These are phyloP conservation scores for Cacoxenus indagator DNA, from an alignment of 2,888 invertebrate genomes.

Conservation along the genomic window DNA sequence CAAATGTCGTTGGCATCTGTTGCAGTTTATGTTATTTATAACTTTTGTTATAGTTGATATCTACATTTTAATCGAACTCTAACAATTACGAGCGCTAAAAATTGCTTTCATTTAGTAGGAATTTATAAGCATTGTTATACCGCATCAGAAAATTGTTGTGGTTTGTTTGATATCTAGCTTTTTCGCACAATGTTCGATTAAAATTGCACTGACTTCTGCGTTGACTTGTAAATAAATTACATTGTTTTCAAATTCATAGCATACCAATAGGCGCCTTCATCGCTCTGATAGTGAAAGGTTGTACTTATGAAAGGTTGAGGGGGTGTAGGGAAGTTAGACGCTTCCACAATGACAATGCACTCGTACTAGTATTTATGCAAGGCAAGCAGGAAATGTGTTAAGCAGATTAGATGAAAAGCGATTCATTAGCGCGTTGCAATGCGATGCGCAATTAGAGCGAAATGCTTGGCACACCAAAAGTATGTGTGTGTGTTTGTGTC, in stretches of 20 bases:
- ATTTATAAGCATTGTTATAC: conserved; percentile 55
- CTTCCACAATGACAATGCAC: not conserved
- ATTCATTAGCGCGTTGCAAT: conserved; percentile 17
- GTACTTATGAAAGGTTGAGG: not conserved
- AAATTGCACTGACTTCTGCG: conserved; percentile 16
- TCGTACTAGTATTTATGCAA: conserved; percentile 18
- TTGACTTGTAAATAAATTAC: conserved; percentile 33
- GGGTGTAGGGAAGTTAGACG: not conserved
- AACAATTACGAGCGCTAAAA: conserved; percentile 65
- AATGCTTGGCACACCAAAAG: conserved; percentile 7
- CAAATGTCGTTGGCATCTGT: conserved; percentile 51
- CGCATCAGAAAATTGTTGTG: conserved; percentile 33
- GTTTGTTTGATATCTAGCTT: not conserved
- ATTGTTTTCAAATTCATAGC: conserved; percentile 36
- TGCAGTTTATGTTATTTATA: too few species aligned
- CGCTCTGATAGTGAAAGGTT: conserved; percentile 1
- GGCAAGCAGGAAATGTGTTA: conserved; percentile 22
- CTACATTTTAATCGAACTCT: conserved; percentile 59
- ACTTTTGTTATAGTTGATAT: conserved; percentile 4
- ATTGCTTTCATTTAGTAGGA: conserved; percentile 64
- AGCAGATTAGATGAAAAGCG: conserved; percentile 23
- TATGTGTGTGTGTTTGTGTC: too few species aligned
- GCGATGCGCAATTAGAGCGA: conserved; percentile 8
- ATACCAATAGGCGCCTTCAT: conserved; percentile 24
- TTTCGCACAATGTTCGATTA: not conserved